phyloP scores from a whole-genome alignment of 2,888 invertebrate species.

The Panopea generosa region DNA sequence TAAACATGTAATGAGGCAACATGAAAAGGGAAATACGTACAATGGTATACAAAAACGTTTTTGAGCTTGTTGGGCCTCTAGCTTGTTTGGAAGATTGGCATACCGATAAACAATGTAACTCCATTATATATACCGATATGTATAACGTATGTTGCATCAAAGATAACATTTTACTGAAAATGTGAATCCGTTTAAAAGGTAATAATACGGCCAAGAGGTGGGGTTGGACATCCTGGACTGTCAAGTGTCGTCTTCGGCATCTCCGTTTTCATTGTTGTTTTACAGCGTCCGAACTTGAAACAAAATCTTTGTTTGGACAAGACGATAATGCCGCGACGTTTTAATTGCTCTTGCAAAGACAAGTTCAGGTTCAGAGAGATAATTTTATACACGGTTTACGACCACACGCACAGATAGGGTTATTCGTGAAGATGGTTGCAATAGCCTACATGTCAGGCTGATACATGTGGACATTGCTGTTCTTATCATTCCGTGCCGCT shows the following conservation, averaged over 20 bases:
- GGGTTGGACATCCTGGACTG: too few relatives aligned
- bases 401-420: slow-evolving; percentile 42
- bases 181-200: too few relatives aligned
- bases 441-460: background rate
- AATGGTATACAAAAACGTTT: too few relatives aligned
- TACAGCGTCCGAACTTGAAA: slow-evolving; percentile 60
- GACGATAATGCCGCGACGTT: slow-evolving; percentile 57
- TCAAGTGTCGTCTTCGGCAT: slow-evolving; percentile 19
- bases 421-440: slow-evolving; percentile 53
- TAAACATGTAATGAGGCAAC: too few relatives aligned
- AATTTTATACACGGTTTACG: slow-evolving; percentile 57
- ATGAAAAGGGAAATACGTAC: too few relatives aligned
- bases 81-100: too few relatives aligned
- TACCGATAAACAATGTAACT: too few relatives aligned
- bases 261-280: slow-evolving; percentile 46
- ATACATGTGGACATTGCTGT: background rate
- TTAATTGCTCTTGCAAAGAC: slow-evolving; percentile 63
- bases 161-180: too few relatives aligned
- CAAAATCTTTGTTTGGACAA: slow-evolving; percentile 60
- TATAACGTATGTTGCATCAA: too few relatives aligned
- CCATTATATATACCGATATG: too few relatives aligned
- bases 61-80: too few relatives aligned
- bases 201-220: too few relatives aligned
- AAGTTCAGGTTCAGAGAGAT: slow-evolving; percentile 49
- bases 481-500: background rate